Percentiles rank a stretch among this genome's conserved stretches.
phyloP scores from a whole-genome alignment of 2,113 vertebrate species.

The Tor tambroides region DNA sequence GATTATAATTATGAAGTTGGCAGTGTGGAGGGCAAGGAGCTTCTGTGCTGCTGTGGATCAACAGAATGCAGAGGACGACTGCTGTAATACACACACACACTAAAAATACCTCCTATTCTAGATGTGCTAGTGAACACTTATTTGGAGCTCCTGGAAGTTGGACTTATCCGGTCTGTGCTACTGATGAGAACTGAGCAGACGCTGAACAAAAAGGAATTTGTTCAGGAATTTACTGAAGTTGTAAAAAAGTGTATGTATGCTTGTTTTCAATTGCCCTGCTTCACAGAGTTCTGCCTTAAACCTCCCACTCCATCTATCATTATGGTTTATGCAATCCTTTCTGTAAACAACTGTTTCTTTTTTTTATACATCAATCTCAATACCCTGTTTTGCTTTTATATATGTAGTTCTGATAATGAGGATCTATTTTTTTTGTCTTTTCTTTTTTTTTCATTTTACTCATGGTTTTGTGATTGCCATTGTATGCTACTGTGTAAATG shows the following conservation, averaged over 20 bases:
- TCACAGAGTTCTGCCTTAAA: slow-evolving; percentile 22
- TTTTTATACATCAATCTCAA: background rate
- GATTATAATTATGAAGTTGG: slow-evolving; percentile 99
- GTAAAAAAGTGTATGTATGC: background rate
- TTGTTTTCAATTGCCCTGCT: background rate
- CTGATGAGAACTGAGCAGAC: background rate
- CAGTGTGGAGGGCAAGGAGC: slow-evolving; percentile 95
- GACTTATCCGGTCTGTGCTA: background rate
- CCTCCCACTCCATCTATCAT: background rate
- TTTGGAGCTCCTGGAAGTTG: background rate
- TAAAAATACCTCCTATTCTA: background rate
- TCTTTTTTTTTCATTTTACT: background rate
- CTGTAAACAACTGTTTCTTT: background rate
- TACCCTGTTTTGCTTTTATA: slow-evolving; percentile 11
- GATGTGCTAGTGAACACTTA: background rate
- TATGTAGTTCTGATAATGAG: slow-evolving; percentile 8
- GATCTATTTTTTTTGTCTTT: background rate
- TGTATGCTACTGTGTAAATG: slow-evolving; percentile 28
- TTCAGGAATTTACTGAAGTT: background rate
- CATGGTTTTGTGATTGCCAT: slow-evolving; percentile 37
- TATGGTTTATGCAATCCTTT: background rate
- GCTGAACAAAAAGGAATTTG: background rate
- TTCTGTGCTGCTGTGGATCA: slow-evolving; percentile 97
- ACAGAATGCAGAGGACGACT: slow-evolving; percentile 92
- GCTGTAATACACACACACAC: slow-evolving; percentile 71